Evolutionary conservation across 2,888 invertebrate species (phyloP), one percentile per base, ranked within the genome.

Genomic region (Hylaea fasciaria): DNA sequence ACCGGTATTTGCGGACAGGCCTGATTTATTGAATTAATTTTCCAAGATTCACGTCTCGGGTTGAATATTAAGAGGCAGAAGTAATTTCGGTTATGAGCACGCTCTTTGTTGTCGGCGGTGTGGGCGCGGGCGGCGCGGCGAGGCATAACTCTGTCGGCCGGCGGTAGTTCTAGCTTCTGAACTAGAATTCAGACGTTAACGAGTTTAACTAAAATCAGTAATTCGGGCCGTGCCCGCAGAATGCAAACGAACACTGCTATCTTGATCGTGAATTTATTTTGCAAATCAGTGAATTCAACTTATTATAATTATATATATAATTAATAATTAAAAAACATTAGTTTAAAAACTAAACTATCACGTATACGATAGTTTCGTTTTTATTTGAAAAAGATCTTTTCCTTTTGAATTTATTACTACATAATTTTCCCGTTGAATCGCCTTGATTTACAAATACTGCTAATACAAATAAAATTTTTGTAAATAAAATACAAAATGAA

Each of bases 11-110:
- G 81, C 69, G 79, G 77, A 74, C 73, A 70, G 70, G 71, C 67
- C 75, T 86, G 88, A 89, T 88, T 88, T 89, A 90, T 90, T 83
- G 82, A 89, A 89, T 89, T 87, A 90, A 89, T 89, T 88, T 87
- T 80, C 78, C 77, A 80, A 87, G 85, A 85, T 85, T 86, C 83
- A 81, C 80, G 82, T 77, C 80, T 74, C 64, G 78, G 78, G 71
- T 64, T 76, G 87, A 89, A 90, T 88, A 88, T 85, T 86, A 86
- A 86, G 83, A 86, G 83, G 85, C 69, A 78, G 81, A 84, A 86
- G 83, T 87, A 85, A 87, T 89, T 87, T 88, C 72, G 78, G 84
- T 82, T 86, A 85, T 84, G 84, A 84, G 73, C 74, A 75, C 71
- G 77, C 82, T 79, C 87, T 87, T 87, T 88, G 85, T 87, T 83